These are phyloP conservation scores for Varanus salvator DNA, from an alignment of 2,113 vertebrate species.

Conservation along the genomic window DNA sequence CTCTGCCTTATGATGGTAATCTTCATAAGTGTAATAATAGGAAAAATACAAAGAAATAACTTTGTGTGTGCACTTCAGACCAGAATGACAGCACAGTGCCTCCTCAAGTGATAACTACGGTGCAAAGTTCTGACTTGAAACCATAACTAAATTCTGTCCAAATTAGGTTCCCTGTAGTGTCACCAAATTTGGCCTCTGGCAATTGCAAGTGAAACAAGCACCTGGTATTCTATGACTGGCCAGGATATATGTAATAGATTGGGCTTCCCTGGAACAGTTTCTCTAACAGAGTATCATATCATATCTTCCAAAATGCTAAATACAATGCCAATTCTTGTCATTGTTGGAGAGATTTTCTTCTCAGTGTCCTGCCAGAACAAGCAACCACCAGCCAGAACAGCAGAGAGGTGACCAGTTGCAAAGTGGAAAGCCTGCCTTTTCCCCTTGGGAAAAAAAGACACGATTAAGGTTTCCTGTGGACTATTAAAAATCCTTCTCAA, in stretches of 20 bases:
- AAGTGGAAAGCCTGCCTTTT: not conserved
- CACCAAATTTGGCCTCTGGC: not conserved
- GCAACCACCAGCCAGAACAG: not conserved
- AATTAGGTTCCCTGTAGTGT: not conserved
- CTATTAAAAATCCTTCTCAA: not conserved
- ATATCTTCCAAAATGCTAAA: not conserved
- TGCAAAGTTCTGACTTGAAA: not conserved
- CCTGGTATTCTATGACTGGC: not conserved
- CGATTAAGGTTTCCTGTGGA: not conserved
- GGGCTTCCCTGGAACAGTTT: no score
- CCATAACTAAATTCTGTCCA: not conserved
- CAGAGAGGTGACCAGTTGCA: not conserved
- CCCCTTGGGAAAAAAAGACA: not conserved
- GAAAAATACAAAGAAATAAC: not conserved
- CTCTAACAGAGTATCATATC: not conserved
- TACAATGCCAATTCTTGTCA: not conserved
- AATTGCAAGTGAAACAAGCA: not conserved
- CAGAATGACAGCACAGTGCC: not conserved
- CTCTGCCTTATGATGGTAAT: not conserved
- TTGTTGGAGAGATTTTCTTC: not conserved
- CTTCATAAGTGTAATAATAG: not conserved
- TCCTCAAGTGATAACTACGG: not conserved
- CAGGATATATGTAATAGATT: not conserved
- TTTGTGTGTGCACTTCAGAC: no score
- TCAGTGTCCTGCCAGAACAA: not conserved